Evolutionary conservation across 2,113 vertebrate species (phyloP).

Genomic region (Semnopithecus entellus): DNA sequence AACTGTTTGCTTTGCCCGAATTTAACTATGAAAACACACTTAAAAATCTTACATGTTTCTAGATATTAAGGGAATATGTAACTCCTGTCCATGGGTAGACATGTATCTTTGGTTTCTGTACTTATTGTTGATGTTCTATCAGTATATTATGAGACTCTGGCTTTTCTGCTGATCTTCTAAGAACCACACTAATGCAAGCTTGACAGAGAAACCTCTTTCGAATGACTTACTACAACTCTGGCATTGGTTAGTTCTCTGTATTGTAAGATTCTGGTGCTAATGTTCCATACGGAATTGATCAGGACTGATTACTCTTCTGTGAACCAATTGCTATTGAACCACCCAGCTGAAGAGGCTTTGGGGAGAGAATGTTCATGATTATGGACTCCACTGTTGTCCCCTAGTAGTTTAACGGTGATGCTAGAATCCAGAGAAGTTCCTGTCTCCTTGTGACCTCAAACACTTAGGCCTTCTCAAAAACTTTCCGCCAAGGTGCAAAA

Average conservation of each 20-base stretch:
- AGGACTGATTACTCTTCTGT: not conserved
- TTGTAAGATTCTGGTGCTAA: not conserved
- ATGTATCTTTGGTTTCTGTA: slow-evolving; percentile 34
- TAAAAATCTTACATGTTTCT: slow-evolving; percentile 30
- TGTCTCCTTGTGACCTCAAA: not conserved
- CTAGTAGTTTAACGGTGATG: not conserved
- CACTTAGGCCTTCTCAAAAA: not conserved
- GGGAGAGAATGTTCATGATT: not conserved
- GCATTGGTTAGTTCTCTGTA: not conserved
- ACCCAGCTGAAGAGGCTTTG: not conserved
- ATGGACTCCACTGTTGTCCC: not conserved
- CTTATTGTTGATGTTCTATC: not conserved
- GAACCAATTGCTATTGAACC: not conserved
- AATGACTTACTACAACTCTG: not conserved
- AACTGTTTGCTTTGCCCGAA: slow-evolving; percentile 26
- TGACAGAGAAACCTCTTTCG: not conserved
- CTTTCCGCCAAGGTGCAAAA: not conserved
- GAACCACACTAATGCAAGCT: not conserved
- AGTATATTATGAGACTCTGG: not conserved
- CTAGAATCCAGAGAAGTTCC: not conserved
- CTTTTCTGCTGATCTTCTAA: not conserved
- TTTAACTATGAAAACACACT: slow-evolving; percentile 31
- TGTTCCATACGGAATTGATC: not conserved
- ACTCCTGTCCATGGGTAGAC: not conserved
- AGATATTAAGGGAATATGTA: not conserved